These are phyloP conservation scores for Sebastes vulpes DNA, from an alignment of 2,797 vertebrate species.

Conservation along the genomic window DNA sequence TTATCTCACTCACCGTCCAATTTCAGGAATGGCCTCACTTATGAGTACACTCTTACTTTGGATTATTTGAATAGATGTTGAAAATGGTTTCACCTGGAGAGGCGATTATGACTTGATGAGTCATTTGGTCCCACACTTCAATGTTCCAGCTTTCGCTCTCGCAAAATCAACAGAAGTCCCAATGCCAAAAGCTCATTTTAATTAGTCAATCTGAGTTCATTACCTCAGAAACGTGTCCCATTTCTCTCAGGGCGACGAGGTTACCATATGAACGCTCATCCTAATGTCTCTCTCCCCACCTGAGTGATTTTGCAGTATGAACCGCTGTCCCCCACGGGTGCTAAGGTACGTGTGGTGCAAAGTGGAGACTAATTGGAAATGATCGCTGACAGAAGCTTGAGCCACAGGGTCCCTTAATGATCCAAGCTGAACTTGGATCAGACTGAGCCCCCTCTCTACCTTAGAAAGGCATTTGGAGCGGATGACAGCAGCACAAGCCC, in stretches of 20 bases:
- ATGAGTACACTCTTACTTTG: neutral
- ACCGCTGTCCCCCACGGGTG: conserved; percentile 37
- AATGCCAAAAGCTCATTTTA: conserved; percentile 55
- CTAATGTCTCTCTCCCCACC: conserved; percentile 56
- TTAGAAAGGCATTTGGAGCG: conserved; percentile 55
- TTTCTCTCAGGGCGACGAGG: conserved; percentile 41
- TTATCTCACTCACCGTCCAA: neutral
- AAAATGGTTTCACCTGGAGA: conserved; percentile 48
- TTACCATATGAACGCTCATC: conserved; percentile 52
- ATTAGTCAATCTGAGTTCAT: conserved; percentile 65
- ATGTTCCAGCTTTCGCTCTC: conserved; percentile 26
- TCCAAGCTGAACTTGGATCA: conserved; percentile 62
- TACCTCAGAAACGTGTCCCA: conserved; percentile 40
- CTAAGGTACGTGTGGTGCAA: conserved; percentile 59
- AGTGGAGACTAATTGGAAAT: conserved; percentile 80
- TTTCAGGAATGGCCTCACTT: conserved; percentile 21
- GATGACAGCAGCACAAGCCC: conserved; percentile 65
- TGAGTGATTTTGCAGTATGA: conserved; percentile 59
- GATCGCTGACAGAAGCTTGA: conserved; percentile 75
- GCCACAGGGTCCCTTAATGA: conserved; percentile 75
- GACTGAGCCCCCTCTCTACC: conserved; percentile 28
- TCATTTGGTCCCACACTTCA: conserved; percentile 41
- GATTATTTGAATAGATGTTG: conserved; percentile 39
- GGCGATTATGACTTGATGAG: conserved; percentile 44
- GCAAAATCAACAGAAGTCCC: conserved; percentile 51